Conservation (phyloP, 1,140 invertebrate genomes). For the Drosophila malerkotliana region DNA sequence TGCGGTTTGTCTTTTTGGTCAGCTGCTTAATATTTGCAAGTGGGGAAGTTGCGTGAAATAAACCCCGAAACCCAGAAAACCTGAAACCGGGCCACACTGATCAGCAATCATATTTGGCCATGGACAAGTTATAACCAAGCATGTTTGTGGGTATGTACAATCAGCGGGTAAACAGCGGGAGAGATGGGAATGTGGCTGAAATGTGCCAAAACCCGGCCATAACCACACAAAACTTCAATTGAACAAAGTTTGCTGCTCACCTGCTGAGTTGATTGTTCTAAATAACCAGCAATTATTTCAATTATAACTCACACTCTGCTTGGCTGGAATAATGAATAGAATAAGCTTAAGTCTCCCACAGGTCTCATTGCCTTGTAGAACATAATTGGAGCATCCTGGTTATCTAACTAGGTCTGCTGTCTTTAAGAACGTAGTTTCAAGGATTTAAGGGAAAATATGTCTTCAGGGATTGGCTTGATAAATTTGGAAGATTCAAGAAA, state of each 20-base stretch:
- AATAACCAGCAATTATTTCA: conserved; percentile 61
- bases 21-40: not conserved
- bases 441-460: not conserved
- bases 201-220: not conserved
- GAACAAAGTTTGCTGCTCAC: conserved; percentile 38
- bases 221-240: conserved; percentile 1
- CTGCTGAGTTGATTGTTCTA: conserved; percentile 52
- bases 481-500: not conserved
- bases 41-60: too few species aligned
- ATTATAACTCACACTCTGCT: conserved; percentile 34
- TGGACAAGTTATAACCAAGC: not conserved
- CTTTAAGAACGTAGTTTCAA: conserved; percentile 19
- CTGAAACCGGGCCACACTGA: not conserved
- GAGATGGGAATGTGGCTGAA: not conserved
- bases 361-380: conserved; percentile 24
- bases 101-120: conserved; percentile 9
- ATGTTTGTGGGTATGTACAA: not conserved
- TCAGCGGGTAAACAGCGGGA: not conserved
- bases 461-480: not conserved
- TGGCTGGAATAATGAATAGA: not conserved
- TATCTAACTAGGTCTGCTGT: conserved; percentile 26
- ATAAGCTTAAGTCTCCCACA: conserved; percentile 2
- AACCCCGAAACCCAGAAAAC: not conserved
- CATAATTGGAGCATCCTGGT: conserved; percentile 36
- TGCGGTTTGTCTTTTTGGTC: conserved; percentile 8